Percentiles rank a stretch among this genome's conserved stretches.
These are phyloP conservation scores for Drosophila takahashii DNA, from an alignment of 1,140 invertebrate species.

Conservation along the genomic window DNA sequence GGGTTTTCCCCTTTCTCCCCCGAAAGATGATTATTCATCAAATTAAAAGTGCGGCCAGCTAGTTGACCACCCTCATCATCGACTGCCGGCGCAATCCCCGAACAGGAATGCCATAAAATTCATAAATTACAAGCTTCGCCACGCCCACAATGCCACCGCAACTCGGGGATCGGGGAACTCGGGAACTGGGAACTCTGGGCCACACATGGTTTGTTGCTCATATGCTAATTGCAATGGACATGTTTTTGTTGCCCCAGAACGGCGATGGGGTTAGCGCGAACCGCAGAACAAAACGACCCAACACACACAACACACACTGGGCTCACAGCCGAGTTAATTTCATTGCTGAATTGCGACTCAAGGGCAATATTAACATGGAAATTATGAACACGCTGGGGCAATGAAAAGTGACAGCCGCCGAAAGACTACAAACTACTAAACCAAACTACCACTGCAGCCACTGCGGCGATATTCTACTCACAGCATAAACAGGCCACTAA, in stretches of 20 bases:
- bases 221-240: slow-evolving; percentile 71
- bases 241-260: slow-evolving; percentile 34
- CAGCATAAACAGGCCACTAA: slow-evolving; percentile 65
- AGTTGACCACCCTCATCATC: slow-evolving; percentile 32
- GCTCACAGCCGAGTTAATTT: slow-evolving; percentile 63
- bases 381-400: slow-evolving; percentile 65
- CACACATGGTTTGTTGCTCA: slow-evolving; percentile 30
- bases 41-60: slow-evolving; percentile 39
- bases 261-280: background rate
- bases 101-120: slow-evolving; percentile 44
- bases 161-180: no score
- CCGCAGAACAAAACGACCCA: slow-evolving; percentile 24
- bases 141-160: slow-evolving; percentile 46
- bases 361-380: slow-evolving; percentile 82
- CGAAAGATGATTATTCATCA: slow-evolving; percentile 28
- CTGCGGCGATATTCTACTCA: slow-evolving; percentile 31
- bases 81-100: slow-evolving; percentile 35
- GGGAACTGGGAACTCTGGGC: background rate
- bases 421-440: slow-evolving; percentile 51
- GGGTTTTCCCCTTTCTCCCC: background rate
- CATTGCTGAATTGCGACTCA: slow-evolving; percentile 79
- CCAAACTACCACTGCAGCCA: slow-evolving; percentile 32
- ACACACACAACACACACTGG: slow-evolving; percentile 19
- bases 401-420: slow-evolving; percentile 71
- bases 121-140: slow-evolving; percentile 43